Base-by-base conservation (phyloP, 2,888 invertebrate species). In the Eupsilia transversa region DNA sequence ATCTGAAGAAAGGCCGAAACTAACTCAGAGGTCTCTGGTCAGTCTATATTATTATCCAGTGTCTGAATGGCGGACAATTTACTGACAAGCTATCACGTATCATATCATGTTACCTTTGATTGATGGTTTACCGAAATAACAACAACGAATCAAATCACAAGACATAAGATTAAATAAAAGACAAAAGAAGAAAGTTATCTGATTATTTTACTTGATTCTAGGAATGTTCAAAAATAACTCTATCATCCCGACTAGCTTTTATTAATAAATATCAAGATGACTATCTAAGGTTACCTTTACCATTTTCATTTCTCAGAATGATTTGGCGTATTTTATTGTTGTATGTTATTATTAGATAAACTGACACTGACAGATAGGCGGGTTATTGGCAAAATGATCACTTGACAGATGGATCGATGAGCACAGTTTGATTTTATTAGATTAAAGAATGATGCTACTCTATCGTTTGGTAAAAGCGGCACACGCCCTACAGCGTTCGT, bases 301-400 rank as follows among this genome's bases (percentile, higher is more conserved):
- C 46, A 2, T n/a, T 46, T 46, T 46, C 30, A 27, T 65, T 38
- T 66, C 33, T 9, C 46, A 6, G n/a, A 38, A 57, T 75, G n/a
- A 65, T 14, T 35, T 7, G 6, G 43, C 54, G 20, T 38, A 30
- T 64, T 65, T 46, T 74, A 56, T 74, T 65, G n/a, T n/a, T 56
- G 33, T 54, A 35, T 64, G 7, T 30, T 35, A 30, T 30, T 64
- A 30, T 71, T 59, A 17, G 1, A 17, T 35, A 23, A 54, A 54
- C n/a, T 27, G 65, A 75, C n/a, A 54, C n/a, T 27, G 65, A 75
- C n/a, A 33, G 27, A 7, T 9, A n/a, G 30, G 3, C 27, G 30
- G 14, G 30, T 3, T 56, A 75, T 65, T 65, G 30, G 7, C 4
- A 20, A 35, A 52, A 30, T 70, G 4, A 7, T 3, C 33, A 46